Evolutionary conservation across 2,797 vertebrate species (phyloP), one percentile per base, ranked within the genome.

Genomic region (Bradypodion ventrale): DNA sequence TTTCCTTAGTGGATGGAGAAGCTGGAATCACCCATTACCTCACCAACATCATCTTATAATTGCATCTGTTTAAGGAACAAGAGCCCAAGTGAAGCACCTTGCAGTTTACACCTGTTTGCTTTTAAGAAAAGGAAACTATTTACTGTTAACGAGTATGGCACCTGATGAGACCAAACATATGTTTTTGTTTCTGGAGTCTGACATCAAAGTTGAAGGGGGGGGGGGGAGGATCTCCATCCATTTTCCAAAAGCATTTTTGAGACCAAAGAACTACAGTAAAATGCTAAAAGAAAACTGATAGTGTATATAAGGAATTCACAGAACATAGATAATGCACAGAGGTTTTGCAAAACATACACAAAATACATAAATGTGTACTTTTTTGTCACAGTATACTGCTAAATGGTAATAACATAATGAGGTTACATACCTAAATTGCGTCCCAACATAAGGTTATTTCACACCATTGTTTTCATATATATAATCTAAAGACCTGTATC

Each of bases 41-140:
- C 12, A 35, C 73, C 73, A 83, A 40, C 85, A 78, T 66, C 92
- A 86, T 80, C 59, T 91, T 85, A 92, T 92, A 90, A 91, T 88
- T 93, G 85, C 80, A 63, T 80, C 82, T 84, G 23, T 90, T 91
- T 92, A 92, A 95, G 90, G 92, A 89, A 89, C 40, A 74, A 91
- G 84, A 92, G 90, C 91, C 93, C 94, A 88, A 92, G 89, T 89
- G 90, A 93, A 95, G 87, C 88, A 93, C 93, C 87, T 93, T 94
- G 90, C 86, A 90, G 89, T 92, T 92, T 94, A 91, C 94, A 95
- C 95, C 94, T 95, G 93, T 91, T 93, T 93, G 89, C 89, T 92
- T 37, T 87, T 89, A 84, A 85, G 94, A 83, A 80, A 83, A 91
- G 72, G 56, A 88, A 91, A 87, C 66, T 84, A 84, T 88, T 93